Evolutionary conservation across 2,888 invertebrate genomes (phyloP).

Genomic region (Drosophila formosana): DNA sequence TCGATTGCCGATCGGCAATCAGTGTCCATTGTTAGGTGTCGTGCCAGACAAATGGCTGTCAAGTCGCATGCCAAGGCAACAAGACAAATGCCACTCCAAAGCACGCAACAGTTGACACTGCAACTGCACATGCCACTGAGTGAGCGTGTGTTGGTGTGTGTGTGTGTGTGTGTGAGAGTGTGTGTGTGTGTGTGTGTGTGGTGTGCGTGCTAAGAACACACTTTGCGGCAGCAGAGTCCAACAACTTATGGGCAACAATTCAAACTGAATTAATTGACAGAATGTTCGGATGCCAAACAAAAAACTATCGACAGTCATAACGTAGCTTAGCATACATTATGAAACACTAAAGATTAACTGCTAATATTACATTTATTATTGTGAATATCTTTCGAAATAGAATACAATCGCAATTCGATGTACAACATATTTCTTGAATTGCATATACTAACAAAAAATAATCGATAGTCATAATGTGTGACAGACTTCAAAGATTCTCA

Average conservation of each 20-base stretch:
- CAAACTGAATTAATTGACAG: not conserved
- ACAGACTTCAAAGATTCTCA: too few relatives aligned
- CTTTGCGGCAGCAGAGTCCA: conserved; percentile 11
- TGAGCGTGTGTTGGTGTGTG: conserved; percentile 1
- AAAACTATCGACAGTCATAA: conserved; percentile 6
- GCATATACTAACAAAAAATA: too few relatives aligned
- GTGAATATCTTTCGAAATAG: too few relatives aligned
- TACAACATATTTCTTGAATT: too few relatives aligned
- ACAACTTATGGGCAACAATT: not conserved
- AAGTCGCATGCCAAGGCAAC: conserved; percentile 54
- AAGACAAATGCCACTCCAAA: conserved; percentile 45
- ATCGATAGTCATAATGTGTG: too few relatives aligned
- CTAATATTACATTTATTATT: too few relatives aligned
- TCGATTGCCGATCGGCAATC: not conserved
- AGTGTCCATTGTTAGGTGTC: conserved; percentile 52
- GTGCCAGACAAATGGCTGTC: conserved; percentile 71
- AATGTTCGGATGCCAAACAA: not conserved
- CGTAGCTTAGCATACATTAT: too few relatives aligned
- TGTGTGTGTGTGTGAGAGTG: conserved; percentile 6
- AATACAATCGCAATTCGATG: too few relatives aligned
- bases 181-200: conserved; percentile 2
- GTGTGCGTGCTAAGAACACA: conserved; percentile 8
- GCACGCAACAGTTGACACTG: conserved; percentile 44
- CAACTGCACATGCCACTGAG: not conserved
- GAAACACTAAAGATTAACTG: too few relatives aligned